Percentiles rank a stretch among this genome's conserved stretches.
phyloP scores from a whole-genome alignment of 2,113 vertebrate genomes.

The Podarcis cretensis region DNA sequence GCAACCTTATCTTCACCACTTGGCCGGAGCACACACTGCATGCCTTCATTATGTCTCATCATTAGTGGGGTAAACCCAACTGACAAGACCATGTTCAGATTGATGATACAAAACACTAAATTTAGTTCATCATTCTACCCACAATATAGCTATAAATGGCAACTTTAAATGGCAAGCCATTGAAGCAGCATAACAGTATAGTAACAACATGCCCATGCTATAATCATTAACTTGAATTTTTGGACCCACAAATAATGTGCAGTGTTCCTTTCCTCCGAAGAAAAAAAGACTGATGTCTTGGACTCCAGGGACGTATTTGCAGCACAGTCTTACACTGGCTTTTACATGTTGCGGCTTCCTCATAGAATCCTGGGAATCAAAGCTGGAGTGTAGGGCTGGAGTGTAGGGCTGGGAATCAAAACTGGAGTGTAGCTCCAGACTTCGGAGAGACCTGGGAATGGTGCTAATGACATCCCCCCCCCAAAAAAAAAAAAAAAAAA shows the following conservation, averaged over 20 bases:
- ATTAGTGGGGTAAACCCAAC: slow-evolving; percentile 49
- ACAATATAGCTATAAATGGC: background rate
- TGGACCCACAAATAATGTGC: background rate
- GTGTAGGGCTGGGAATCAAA: no score
- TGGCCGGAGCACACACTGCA: background rate
- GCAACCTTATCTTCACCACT: slow-evolving; percentile 6
- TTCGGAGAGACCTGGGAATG: no score
- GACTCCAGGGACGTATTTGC: no score
- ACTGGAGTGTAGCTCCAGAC: no score
- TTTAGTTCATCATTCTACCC: background rate
- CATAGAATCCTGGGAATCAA: background rate
- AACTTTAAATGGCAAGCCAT: background rate
- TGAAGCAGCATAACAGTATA: background rate
- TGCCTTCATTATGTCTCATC: slow-evolving; percentile 28
- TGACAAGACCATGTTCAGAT: background rate
- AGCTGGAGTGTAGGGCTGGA: background rate
- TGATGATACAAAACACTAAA: slow-evolving; percentile 7
- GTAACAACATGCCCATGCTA: background rate
- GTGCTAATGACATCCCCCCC: no score
- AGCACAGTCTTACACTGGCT: background rate
- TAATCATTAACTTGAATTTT: background rate
- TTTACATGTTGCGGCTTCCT: background rate
- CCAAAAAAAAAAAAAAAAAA: no score
- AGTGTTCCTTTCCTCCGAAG: background rate
- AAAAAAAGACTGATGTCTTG: background rate